Percentiles rank a stretch among this genome's conserved stretches.
Conservation (phyloP, 2,888 invertebrate genomes). For the Ophioninae sp. region DNA sequence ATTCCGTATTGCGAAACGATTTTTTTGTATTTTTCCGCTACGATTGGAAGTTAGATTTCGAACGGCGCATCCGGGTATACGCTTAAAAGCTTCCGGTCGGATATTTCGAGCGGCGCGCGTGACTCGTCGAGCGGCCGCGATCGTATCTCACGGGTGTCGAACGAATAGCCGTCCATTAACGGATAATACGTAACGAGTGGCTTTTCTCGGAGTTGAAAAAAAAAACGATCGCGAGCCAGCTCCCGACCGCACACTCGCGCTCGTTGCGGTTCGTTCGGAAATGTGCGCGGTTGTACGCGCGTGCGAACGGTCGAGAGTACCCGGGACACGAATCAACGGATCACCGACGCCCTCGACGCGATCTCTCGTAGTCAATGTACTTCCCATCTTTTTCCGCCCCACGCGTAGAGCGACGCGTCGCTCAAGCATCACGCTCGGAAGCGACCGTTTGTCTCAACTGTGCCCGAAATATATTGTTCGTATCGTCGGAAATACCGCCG, state of each 20-base stretch:
- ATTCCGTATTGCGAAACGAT: no score
- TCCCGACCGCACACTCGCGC: slow-evolving; percentile 15
- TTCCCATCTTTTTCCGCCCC: slow-evolving; percentile 26
- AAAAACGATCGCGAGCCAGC: slow-evolving; percentile 22
- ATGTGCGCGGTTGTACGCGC: slow-evolving; percentile 32
- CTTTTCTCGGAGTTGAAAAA: slow-evolving; percentile 42
- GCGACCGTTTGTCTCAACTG: slow-evolving; percentile 14
- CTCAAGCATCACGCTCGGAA: slow-evolving; percentile 18
- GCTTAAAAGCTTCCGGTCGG: not conserved
- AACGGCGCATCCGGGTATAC: not conserved
- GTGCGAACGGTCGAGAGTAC: slow-evolving; percentile 37
- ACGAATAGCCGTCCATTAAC: slow-evolving; percentile 62
- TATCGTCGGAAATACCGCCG: slow-evolving; percentile 12
- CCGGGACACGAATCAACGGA: slow-evolving; percentile 63
- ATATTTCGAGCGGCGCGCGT: not conserved
- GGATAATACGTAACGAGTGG: slow-evolving; percentile 57
- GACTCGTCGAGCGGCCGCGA: slow-evolving; percentile 23
- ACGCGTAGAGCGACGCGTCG: slow-evolving; percentile 24
- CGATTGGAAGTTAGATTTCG: not conserved
- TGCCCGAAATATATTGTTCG: slow-evolving; percentile 29
- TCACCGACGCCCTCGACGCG: slow-evolving; percentile 22
- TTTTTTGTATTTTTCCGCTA: no score
- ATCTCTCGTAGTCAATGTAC: slow-evolving; percentile 47
- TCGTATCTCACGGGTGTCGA: slow-evolving; percentile 21
- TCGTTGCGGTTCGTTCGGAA: slow-evolving; percentile 14